Base-by-base conservation (phyloP, 2,797 vertebrate species). In the Sebastes steindachneri region DNA sequence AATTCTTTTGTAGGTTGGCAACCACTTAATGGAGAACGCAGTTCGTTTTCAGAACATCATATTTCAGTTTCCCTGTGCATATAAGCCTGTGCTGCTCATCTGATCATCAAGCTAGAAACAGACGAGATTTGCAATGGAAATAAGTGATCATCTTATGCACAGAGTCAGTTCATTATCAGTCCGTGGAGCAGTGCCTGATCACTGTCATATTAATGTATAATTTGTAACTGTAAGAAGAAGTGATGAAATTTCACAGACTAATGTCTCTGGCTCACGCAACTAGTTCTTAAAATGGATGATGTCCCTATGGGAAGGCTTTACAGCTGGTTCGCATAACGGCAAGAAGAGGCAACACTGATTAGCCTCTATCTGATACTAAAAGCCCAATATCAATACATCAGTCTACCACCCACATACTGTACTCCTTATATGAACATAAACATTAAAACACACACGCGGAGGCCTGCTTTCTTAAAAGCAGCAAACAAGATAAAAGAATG, bases 401-500 rank as follows among this genome's bases (percentile, higher is more conserved):
- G 59, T 55, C 41, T 53, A n/a, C 26, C 77, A 75, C 57, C 76
- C 72, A 86, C 75, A 31, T 12, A 26, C 51, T 76, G 25, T 29
- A 26, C 66, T 53, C 48, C 45, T 19, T 48, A 80, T 60, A 85
- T 60, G 57, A 80, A 81, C 53, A 78, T 73, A 78, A 74, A 83
- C 74, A 82, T 55, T 64, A 41, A 77, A 74, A 67, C 23, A 53
- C 60, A 85, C 70, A 80, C 70, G 68, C 54, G 17, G 59, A 69
- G 29, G 37, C n/a, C 51, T 12, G 31, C 25, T 26, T 75, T 82
- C 68, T 73, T 77, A 51, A 74, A 80, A 72, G 68, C 59, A 88
- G 72, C 33, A 83, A 88, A 82, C 73, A 73, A 85, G 75, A 86
- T 83, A 91, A 91, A 87, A 82, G 77, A 69, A 79, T 86, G 84